Evolutionary conservation across 2,888 invertebrate species (phyloP).

Genomic region (Horisme vitalbata): DNA sequence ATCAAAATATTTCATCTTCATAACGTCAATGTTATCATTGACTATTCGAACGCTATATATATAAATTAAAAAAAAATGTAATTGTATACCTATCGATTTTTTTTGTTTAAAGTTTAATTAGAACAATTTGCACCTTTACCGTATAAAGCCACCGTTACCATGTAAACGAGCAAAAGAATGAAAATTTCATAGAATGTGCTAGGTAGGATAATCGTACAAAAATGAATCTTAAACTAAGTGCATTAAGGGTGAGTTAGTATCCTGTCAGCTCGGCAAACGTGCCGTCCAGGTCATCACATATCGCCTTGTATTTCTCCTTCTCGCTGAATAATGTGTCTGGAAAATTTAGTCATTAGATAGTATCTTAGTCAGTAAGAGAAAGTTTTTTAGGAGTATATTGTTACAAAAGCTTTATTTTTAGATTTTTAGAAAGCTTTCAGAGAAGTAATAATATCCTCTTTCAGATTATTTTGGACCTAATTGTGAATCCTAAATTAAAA

Average conservation of each 20-base stretch:
- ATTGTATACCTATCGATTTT: too few species aligned
- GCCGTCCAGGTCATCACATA: conserved; percentile 98
- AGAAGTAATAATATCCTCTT: conserved; percentile 62
- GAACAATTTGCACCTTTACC: not conserved
- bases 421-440: conserved; percentile 46
- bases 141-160: conserved; percentile 4
- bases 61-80: too few species aligned
- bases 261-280: conserved; percentile 98
- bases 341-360: conserved; percentile 78
- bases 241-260: conserved; percentile 87
- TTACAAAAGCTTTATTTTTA: conserved; percentile 9
- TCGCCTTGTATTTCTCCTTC: conserved; percentile 98
- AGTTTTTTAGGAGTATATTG: too few species aligned
- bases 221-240: conserved; percentile 68
- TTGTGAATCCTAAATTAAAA: too few species aligned
- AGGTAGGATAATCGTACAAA: conserved; percentile 39
- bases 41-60: too few species aligned
- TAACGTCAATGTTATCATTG: too few species aligned
- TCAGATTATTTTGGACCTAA: conserved; percentile 40
- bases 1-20: too few species aligned
- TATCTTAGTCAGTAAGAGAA: conserved; percentile 42
- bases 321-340: conserved; percentile 92
- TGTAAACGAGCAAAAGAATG: too few species aligned
- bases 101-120: too few species aligned
- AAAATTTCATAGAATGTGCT: too few species aligned